A percentile compares a stretch with the other conserved stretches of the same genome.
Evolutionary conservation across 2,888 invertebrate genomes (phyloP).

Genomic region (Scaptomyza caliginosa): DNA sequence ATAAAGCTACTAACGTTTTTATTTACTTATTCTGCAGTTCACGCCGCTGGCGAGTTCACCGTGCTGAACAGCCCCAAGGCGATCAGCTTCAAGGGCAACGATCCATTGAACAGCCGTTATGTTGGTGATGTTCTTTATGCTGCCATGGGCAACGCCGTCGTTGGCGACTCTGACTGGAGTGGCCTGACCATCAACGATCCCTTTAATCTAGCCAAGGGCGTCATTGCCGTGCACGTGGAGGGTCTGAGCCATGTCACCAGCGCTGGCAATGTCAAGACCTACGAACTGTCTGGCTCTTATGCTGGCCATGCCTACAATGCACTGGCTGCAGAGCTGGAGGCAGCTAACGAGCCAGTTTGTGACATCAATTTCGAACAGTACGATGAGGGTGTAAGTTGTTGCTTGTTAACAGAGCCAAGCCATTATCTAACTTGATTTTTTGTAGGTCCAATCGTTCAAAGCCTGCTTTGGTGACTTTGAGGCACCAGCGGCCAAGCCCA

Average conservation of each 20-base stretch:
- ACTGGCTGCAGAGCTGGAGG: conserved; percentile 86
- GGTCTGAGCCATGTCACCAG: conserved; percentile 86
- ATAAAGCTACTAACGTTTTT: background rate
- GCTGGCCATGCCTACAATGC: conserved; percentile 84
- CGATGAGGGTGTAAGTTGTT: conserved; percentile 86
- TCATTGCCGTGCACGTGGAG: conserved; percentile 89
- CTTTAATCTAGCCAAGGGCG: conserved; percentile 89
- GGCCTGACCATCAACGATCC: conserved; percentile 89
- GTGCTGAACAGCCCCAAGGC: conserved; percentile 89
- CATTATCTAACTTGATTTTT: background rate
- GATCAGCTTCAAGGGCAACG: conserved; percentile 88
- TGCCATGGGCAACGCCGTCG: conserved; percentile 89
- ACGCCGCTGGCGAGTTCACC: conserved; percentile 86
- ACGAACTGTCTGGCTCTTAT: conserved; percentile 69
- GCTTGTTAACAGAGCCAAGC: background rate
- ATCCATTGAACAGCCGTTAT: conserved; percentile 86
- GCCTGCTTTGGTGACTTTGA: conserved; percentile 73
- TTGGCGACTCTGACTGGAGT: conserved; percentile 89
- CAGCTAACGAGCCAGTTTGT: conserved; percentile 86
- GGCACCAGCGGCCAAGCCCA: conserved; percentile 61
- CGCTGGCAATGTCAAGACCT: conserved; percentile 73
- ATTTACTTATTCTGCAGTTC: conserved; percentile 55
- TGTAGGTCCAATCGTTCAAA: conserved; percentile 66
- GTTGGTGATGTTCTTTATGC: conserved; percentile 89
- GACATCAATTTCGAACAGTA: conserved; percentile 88